Evolutionary conservation across 2,888 invertebrate genomes (phyloP).

Genomic region (Leucoma salicis): DNA sequence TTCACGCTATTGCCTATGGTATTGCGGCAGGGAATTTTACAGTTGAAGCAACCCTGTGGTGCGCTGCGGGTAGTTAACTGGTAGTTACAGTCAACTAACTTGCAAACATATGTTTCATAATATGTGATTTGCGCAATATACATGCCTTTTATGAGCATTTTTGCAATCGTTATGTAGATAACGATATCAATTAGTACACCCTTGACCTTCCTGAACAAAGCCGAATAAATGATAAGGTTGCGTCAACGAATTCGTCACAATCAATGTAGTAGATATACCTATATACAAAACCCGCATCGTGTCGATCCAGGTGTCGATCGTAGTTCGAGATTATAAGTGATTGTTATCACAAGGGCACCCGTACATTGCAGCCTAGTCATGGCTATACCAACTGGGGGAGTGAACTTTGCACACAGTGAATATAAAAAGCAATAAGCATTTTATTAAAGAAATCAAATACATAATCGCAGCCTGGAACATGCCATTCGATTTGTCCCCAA

Average conservation of each 20-base stretch:
- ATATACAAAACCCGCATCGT: slow-evolving; percentile 65
- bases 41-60: slow-evolving; percentile 44
- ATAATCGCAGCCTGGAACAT: slow-evolving; percentile 20
- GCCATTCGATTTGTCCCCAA: slow-evolving; percentile 13
- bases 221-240: slow-evolving; percentile 27
- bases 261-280: slow-evolving; percentile 36
- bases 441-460: slow-evolving; percentile 37
- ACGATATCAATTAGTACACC: slow-evolving; percentile 32
- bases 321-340: slow-evolving; percentile 61
- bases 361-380: slow-evolving; percentile 51
- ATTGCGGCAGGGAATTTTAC: slow-evolving; percentile 29
- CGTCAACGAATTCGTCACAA: slow-evolving; percentile 40
- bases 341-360: slow-evolving; percentile 71
- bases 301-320: slow-evolving; percentile 73
- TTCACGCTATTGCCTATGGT: slow-evolving; percentile 42
- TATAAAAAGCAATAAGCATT: slow-evolving; percentile 36
- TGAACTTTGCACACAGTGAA: slow-evolving; percentile 35
- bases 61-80: slow-evolving; percentile 64
- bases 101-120: slow-evolving; percentile 43
- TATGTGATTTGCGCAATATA: not conserved
- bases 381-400: slow-evolving; percentile 42
- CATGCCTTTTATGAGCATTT: not conserved
- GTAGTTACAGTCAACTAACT: slow-evolving; percentile 48
- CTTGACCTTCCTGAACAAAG: slow-evolving; percentile 41
- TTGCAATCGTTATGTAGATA: slow-evolving; percentile 11